Percentiles rank a stretch among this genome's conserved stretches.
These are phyloP conservation scores for Ornithorhynchus anatinus DNA, from an alignment of 2,113 vertebrate genomes.

Conservation along the genomic window DNA sequence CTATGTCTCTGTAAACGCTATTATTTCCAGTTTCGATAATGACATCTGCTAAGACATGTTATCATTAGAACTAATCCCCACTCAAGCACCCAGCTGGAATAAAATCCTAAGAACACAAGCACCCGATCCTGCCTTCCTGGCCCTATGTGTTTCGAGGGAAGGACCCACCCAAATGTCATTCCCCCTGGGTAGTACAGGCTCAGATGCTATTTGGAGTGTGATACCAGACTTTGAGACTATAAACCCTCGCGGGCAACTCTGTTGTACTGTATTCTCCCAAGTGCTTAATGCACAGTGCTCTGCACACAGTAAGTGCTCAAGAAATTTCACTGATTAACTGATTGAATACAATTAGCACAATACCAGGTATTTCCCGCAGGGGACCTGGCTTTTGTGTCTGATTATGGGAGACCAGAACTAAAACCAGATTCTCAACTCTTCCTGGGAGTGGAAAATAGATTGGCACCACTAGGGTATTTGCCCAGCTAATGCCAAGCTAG, in stretches of 20 bases:
- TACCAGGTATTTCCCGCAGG: background rate
- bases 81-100: background rate
- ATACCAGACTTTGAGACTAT: background rate
- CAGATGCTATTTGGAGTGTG: background rate
- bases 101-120: slow-evolving; percentile 6
- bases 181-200: too few species aligned
- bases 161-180: too few species aligned
- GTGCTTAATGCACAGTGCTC: too few species aligned
- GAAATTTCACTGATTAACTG: too few species aligned
- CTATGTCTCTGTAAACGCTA: slow-evolving; percentile 22
- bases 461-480: background rate
- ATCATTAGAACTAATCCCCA: slow-evolving; percentile 1
- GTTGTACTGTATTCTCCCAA: too few species aligned
- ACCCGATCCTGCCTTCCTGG: too few species aligned
- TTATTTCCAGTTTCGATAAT: slow-evolving; percentile 48
- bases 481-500: background rate
- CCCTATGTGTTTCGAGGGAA: too few species aligned
- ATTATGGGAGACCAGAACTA: background rate
- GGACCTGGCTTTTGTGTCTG: background rate
- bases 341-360: too few species aligned
- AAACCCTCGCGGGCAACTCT: too few species aligned
- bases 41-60: background rate
- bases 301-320: too few species aligned
- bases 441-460: background rate
- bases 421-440: background rate